These are phyloP conservation scores for Chironomus riparius DNA, from an alignment of 2,888 invertebrate species.

Conservation along the genomic window DNA sequence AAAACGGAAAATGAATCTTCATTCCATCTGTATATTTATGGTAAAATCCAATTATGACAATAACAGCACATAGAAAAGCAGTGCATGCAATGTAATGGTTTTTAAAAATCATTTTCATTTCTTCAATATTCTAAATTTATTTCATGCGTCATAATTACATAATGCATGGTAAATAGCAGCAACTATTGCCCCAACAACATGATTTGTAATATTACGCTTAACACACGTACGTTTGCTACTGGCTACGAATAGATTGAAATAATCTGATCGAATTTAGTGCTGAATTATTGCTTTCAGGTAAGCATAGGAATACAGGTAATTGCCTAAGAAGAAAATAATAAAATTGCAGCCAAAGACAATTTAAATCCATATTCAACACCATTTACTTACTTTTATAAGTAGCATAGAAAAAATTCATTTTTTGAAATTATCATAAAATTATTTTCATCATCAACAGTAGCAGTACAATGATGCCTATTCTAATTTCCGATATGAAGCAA, in stretches of 20 bases:
- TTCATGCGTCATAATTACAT: slow-evolving; percentile 16
- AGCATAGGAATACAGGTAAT: no score
- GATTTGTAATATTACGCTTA: not conserved
- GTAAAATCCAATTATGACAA: slow-evolving; percentile 10
- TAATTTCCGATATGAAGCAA: no score
- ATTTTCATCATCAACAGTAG: no score
- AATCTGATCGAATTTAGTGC: not conserved
- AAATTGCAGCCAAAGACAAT: no score
- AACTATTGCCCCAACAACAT: not conserved
- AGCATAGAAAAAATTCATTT: no score
- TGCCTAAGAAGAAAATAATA: no score
- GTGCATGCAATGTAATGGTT: not conserved
- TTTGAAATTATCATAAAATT: no score
- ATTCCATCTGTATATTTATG: slow-evolving; percentile 4
- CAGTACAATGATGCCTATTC: no score
- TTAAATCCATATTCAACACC: no score
- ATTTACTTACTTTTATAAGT: no score
- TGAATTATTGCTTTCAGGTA: no score
- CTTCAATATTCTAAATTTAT: slow-evolving; percentile 6
- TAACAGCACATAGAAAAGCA: not conserved
- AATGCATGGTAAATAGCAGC: not conserved
- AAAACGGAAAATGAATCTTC: slow-evolving; percentile 6
- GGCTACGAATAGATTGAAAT: not conserved
- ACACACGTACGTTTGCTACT: not conserved
- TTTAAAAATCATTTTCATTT: not conserved